phyloP scores from a whole-genome alignment of 2,888 invertebrate species.

The Morpho helenor region DNA sequence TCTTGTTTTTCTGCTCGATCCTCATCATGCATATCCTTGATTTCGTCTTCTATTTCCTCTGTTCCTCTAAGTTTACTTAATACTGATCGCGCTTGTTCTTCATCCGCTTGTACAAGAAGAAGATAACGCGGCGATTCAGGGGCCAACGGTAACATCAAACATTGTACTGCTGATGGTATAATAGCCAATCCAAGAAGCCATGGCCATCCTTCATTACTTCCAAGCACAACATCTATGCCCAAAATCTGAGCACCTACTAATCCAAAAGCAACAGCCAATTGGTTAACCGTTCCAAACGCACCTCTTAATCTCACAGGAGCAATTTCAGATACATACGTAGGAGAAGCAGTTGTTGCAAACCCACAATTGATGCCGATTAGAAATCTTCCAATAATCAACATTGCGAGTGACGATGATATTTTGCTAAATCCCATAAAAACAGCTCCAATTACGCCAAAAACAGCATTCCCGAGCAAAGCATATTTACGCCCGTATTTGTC shows the following conservation, averaged over 20 bases:
- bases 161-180: constrained; percentile 61
- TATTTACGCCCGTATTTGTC: constrained; percentile 84
- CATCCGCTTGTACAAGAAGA: constrained; percentile 57
- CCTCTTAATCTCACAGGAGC: constrained; percentile 65
- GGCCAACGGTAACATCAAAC: constrained; percentile 58
- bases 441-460: constrained; percentile 82
- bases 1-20: constrained; percentile 64
- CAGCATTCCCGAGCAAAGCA: constrained; percentile 82
- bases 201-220: constrained; percentile 68
- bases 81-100: constrained; percentile 55
- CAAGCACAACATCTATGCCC: constrained; percentile 68
- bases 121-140: constrained; percentile 72
- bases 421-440: constrained; percentile 84
- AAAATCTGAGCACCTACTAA: constrained; percentile 64
- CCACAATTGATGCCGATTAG: constrained; percentile 88
- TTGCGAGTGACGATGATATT: constrained; percentile 81
- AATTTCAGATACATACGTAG: constrained; percentile 73
- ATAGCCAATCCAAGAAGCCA: constrained; percentile 67
- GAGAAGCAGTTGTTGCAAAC: constrained; percentile 72
- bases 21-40: constrained; percentile 70
- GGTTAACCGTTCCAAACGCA: constrained; percentile 72
- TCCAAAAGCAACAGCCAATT: constrained; percentile 70
- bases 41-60: constrained; percentile 63
- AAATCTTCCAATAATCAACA: constrained; percentile 85
- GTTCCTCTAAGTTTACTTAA: constrained; percentile 58